phyloP scores from a whole-genome alignment of 2,113 vertebrate species.

The Strix uralensis region DNA sequence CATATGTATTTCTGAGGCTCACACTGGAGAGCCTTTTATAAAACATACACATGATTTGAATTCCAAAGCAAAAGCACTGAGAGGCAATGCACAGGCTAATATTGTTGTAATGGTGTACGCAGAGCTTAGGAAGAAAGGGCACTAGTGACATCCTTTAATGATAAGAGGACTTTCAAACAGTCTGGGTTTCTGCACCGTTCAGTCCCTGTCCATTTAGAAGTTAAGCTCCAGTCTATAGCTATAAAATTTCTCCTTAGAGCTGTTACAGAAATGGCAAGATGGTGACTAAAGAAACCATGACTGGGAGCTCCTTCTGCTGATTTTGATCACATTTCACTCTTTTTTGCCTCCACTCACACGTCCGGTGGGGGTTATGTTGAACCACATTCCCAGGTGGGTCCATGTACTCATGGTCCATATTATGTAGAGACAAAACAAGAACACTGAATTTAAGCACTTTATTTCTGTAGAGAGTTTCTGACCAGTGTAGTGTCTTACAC shows the following conservation, averaged over 20 bases:
- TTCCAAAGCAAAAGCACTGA: slow-evolving; percentile 55
- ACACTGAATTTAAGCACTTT: fast-evolving
- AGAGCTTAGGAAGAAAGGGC: slow-evolving; percentile 25
- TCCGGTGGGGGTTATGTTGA: not conserved
- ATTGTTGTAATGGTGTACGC: slow-evolving; percentile 4
- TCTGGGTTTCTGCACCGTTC: not conserved
- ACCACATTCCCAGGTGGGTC: not conserved
- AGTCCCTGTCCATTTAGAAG: not conserved
- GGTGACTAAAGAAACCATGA: not conserved
- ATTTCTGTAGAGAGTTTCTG: not conserved
- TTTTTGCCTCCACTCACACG: not conserved
- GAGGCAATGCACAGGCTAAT: slow-evolving; percentile 25
- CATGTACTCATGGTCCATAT: not conserved
- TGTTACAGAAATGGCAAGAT: not conserved
- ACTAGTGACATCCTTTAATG: not conserved
- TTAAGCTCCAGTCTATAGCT: not conserved
- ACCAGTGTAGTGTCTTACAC: not conserved
- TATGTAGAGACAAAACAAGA: not conserved
- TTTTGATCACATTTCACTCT: not conserved
- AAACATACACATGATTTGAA: slow-evolving; percentile 70
- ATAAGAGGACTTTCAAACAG: not conserved
- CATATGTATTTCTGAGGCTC: slow-evolving; percentile 64
- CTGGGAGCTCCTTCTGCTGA: not conserved
- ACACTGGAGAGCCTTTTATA: slow-evolving; percentile 66
- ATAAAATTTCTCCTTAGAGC: not conserved